Conservation (phyloP, 2,797 vertebrate species). For the Clarias pachynema region DNA sequence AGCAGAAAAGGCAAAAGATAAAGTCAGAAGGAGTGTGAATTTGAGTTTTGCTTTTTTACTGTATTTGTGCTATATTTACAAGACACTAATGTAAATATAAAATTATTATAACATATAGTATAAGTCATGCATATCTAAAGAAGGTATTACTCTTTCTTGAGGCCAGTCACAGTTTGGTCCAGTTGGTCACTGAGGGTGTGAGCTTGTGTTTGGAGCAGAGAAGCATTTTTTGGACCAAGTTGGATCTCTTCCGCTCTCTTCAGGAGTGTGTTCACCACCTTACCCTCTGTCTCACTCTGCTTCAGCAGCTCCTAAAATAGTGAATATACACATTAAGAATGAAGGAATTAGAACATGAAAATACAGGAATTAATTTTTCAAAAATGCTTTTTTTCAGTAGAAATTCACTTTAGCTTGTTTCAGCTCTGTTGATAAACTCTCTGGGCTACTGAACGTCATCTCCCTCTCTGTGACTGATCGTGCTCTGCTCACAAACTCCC, state of each 20-base stretch:
- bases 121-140: neutral
- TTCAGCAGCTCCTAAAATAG: constrained; percentile 82
- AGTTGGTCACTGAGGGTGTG: constrained; percentile 84
- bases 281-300: constrained; percentile 81
- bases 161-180: constrained; percentile 81
- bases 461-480: constrained; percentile 85
- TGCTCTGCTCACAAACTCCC: constrained; percentile 87
- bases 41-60: neutral
- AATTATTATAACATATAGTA: neutral
- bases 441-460: constrained; percentile 92
- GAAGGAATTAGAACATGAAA: neutral
- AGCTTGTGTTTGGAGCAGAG: constrained; percentile 82
- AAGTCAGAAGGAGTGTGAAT: neutral
- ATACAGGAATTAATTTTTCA: neutral
- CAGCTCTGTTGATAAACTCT: constrained; percentile 87
- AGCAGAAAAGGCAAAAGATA: neutral
- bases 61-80: neutral
- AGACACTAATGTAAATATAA: neutral
- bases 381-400: neutral
- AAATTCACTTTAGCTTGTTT: constrained; percentile 85
- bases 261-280: constrained; percentile 84
- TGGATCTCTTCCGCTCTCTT: constrained; percentile 90
- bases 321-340: neutral
- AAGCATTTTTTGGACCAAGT: constrained; percentile 86
- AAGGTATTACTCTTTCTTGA: constrained; percentile 87